Evolutionary conservation across 35 echinoderm and acorn worm species (phyloP).

Genomic region (Anneissia japonica): DNA sequence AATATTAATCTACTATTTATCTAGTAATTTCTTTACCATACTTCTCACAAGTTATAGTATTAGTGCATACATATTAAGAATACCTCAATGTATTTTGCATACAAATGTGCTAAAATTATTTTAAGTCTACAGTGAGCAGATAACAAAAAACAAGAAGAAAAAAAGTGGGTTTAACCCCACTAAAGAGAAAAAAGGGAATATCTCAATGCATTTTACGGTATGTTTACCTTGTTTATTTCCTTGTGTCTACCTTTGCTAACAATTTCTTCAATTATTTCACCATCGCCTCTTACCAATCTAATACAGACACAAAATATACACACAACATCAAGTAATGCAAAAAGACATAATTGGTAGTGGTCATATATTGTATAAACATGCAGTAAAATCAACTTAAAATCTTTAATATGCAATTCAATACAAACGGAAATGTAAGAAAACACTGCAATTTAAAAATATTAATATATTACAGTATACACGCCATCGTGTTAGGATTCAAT

Average conservation of each 20-base stretch:
- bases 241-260: slow-evolving; percentile 81
- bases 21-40: no score
- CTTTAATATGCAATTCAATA: background rate
- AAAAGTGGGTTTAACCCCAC: background rate
- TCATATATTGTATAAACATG: background rate
- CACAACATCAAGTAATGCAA: background rate
- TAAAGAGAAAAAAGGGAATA: background rate
- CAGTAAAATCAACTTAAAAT: background rate
- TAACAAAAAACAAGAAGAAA: background rate
- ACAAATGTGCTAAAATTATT: background rate
- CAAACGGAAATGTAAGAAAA: background rate
- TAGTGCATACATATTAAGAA: no score
- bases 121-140: background rate
- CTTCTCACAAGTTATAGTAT: no score
- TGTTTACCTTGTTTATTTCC: slow-evolving; percentile 82
- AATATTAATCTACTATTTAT: no score
- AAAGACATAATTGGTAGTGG: background rate
- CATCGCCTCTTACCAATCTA: slow-evolving; percentile 85
- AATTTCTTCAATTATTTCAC: slow-evolving; percentile 96
- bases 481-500: background rate
- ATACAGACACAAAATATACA: background rate
- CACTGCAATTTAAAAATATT: background rate
- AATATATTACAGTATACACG: background rate
- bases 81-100: no score
- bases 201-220: background rate